phyloP scores from a whole-genome alignment of 2,113 vertebrate genomes.

The Gavialis gangeticus region DNA sequence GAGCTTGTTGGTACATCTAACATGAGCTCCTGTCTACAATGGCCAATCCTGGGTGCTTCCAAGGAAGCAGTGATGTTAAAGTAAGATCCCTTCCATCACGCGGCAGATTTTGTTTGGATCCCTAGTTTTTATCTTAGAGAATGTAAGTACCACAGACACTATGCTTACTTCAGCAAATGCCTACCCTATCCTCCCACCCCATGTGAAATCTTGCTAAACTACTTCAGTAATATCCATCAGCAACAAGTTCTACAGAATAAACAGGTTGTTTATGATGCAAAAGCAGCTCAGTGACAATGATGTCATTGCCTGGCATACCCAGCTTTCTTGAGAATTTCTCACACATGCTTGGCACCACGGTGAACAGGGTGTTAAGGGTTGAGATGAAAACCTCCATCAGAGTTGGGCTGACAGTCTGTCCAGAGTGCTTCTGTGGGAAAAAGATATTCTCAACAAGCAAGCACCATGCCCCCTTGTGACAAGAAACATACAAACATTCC shows the following conservation, averaged over 20 bases:
- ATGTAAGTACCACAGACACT: background rate
- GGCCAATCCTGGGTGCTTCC: constrained; percentile 35
- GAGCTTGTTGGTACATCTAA: constrained; percentile 2
- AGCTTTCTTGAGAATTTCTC: constrained; percentile 90
- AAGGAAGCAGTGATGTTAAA: constrained; percentile 35
- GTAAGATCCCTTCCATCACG: constrained; percentile 36
- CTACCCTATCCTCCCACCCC: background rate
- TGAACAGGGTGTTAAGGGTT: constrained; percentile 85
- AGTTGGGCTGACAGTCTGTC: constrained; percentile 75
- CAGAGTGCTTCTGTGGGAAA: constrained; percentile 83
- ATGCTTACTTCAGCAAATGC: constrained; percentile 36
- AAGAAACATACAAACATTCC: background rate
- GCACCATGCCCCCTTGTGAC: background rate
- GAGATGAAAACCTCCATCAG: constrained; percentile 89
- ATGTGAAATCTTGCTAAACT: background rate
- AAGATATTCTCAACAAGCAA: background rate
- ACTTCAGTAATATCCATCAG: background rate
- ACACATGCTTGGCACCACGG: constrained; percentile 84
- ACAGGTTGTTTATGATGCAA: background rate
- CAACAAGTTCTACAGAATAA: constrained; percentile 15
- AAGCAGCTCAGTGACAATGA: background rate
- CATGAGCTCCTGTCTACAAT: constrained; percentile 27
- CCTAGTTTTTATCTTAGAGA: constrained; percentile 29
- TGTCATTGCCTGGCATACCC: constrained; percentile 78
- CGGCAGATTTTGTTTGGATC: background rate